Evolutionary conservation across 2,888 invertebrate species (phyloP), one percentile per base, ranked within the genome.

Genomic region (Clusia tigrina): DNA sequence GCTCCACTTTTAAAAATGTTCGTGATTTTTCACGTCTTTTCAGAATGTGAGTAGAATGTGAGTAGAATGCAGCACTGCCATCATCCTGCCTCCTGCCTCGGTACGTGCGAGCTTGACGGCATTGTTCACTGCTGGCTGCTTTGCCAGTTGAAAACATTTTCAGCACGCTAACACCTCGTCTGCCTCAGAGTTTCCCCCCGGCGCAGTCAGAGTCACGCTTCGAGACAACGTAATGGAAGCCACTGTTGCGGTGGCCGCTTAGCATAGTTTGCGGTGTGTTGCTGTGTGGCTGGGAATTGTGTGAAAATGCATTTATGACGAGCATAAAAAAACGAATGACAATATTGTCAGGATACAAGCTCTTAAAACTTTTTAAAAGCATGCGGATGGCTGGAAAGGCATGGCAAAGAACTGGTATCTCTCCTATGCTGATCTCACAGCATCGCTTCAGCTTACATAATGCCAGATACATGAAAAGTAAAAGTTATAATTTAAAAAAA

Each of bases 11-110:
- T 10, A n/a, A n/a, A 3, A 42, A 42, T 42, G 10, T 42, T 42
- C n/a, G 42, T 42, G 42, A 42, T 42, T 42, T 42, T 42, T 42
- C 42, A 10, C n/a, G 10, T 42, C 12, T 42, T 42, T 32, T 42
- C 10, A 15, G 42, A 17, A 42, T 42, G 10, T 42, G 12, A n/a
- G n/a, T n/a, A n/a, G n/a, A n/a, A n/a, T n/a, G n/a, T n/a, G n/a
- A n/a, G n/a, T n/a, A n/a, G n/a, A n/a, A n/a, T n/a, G n/a, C n/a
- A n/a, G 42, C 42, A 10, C 10, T 17, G 42, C 9, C 12, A 42
- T 42, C 42, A 42, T 42, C n/a, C n/a, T 42, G 6, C n/a, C n/a
- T 6, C n/a, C 12, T 42, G n/a, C n/a, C n/a, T n/a, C n/a, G n/a
- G n/a, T n/a, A n/a, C n/a, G 42, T n/a, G 6, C 12, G 32, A 42